phyloP scores from a whole-genome alignment of 2,113 vertebrate species.

The Notothenia rossii region DNA sequence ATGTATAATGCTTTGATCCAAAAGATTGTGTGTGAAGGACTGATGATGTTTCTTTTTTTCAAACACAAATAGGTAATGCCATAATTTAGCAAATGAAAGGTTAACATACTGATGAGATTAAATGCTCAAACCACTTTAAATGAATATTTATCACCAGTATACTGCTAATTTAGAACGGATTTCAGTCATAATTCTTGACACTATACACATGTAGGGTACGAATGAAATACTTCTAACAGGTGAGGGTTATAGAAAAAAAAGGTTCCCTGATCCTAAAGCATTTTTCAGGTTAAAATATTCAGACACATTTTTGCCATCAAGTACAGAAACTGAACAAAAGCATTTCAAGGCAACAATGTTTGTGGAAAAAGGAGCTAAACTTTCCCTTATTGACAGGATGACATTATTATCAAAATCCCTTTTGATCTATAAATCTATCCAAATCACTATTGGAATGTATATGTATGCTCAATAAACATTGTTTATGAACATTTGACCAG shows the following conservation, averaged over 20 bases:
- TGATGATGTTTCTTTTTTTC: background rate
- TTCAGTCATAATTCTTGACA: background rate
- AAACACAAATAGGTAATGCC: background rate
- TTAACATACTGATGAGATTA: too few species aligned
- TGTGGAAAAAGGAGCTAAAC: background rate
- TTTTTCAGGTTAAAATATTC: constrained; percentile 34
- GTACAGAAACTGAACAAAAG: constrained; percentile 1
- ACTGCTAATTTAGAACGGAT: background rate
- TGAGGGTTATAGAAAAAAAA: background rate
- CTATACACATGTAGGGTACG: background rate
- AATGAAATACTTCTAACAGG: background rate
- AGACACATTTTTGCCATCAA: background rate
- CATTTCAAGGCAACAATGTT: background rate
- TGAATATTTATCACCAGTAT: background rate
- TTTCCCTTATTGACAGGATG: constrained; percentile 3
- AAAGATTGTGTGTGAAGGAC: background rate
- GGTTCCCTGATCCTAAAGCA: constrained; percentile 12
- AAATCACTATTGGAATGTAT: too few species aligned
- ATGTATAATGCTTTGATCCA: background rate
- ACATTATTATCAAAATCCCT: background rate
- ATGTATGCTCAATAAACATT: too few species aligned
- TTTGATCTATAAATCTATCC: background rate
- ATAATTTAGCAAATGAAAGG: background rate
- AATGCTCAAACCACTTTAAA: background rate
- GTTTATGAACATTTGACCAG: too few species aligned